A percentile compares a stretch with the other conserved stretches of the same genome.
Conservation (phyloP, 2,113 vertebrate species). For the Apodemus speciosus region DNA sequence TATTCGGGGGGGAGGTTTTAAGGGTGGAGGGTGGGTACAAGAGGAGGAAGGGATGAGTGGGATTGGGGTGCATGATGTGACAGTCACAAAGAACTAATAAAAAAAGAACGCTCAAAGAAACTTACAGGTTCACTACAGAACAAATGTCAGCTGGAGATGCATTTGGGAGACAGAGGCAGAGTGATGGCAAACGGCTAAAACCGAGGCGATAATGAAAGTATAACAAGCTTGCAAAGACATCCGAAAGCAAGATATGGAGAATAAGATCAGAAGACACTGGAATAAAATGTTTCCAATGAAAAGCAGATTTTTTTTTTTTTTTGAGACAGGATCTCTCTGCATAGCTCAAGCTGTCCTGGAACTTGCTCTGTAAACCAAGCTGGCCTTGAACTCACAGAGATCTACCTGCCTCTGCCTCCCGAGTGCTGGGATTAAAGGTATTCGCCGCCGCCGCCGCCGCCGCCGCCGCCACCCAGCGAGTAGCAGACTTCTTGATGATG, state of each 20-base stretch:
- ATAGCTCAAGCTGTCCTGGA: neutral
- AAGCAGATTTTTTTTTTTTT: neutral
- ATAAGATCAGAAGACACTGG: neutral
- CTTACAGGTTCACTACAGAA: neutral
- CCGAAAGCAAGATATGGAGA: neutral
- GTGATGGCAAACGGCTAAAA: neutral
- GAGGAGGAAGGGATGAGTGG: neutral
- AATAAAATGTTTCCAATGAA: neutral
- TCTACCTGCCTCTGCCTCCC: no score
- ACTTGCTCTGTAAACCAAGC: neutral
- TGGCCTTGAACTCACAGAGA: neutral
- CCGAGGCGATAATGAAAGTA: neutral
- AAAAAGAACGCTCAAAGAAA: neutral
- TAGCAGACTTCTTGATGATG: neutral
- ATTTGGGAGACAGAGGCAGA: neutral
- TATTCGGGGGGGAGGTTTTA: neutral
- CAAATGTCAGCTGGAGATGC: neutral
- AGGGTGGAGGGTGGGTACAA: neutral
- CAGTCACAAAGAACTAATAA: neutral
- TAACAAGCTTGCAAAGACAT: neutral
- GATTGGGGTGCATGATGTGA: neutral
- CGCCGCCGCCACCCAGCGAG: no score
- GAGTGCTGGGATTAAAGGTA: neutral
- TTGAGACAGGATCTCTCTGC: neutral
- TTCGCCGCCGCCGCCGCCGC: neutral